These are phyloP conservation scores for Chelon auratus DNA, from an alignment of 2,797 vertebrate species.

Conservation along the genomic window DNA sequence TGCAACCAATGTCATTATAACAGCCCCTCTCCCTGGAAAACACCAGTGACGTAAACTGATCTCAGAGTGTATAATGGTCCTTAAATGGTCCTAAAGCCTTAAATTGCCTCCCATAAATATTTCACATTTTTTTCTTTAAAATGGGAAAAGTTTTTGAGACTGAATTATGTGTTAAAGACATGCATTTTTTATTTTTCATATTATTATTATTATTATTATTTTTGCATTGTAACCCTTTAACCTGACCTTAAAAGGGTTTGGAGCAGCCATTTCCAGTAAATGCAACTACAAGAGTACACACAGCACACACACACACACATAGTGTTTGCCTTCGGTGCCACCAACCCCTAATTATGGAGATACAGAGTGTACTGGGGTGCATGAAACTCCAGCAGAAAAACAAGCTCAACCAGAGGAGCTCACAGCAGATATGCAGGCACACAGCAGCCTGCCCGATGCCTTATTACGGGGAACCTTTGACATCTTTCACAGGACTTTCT, in stretches of 20 bases:
- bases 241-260: constrained; percentile 18
- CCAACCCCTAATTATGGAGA: constrained; percentile 65
- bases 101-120: not conserved
- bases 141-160: not conserved
- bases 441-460: constrained; percentile 28
- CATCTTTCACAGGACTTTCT: constrained; percentile 41
- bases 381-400: constrained; percentile 54
- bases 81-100: not conserved
- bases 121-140: not conserved
- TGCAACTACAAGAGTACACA: constrained; percentile 14
- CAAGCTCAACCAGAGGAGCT: constrained; percentile 39
- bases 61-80: not conserved
- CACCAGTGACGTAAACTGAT: not conserved
- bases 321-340: constrained; percentile 58
- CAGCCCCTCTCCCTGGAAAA: not conserved
- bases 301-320: constrained; percentile 23
- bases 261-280: constrained; percentile 29
- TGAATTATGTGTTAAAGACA: constrained; percentile 3
- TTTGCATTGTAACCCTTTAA: constrained; percentile 11
- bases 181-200: not conserved
- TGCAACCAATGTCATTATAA: not conserved
- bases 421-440: constrained; percentile 36
- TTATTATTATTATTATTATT: not conserved
- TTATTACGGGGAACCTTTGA: constrained; percentile 61
- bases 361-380: constrained; percentile 47